A percentile compares a stretch with the other conserved stretches of the same genome.
Evolutionary conservation across 2,888 invertebrate genomes (phyloP).

Genomic region (Cheilosia vulpina): DNA sequence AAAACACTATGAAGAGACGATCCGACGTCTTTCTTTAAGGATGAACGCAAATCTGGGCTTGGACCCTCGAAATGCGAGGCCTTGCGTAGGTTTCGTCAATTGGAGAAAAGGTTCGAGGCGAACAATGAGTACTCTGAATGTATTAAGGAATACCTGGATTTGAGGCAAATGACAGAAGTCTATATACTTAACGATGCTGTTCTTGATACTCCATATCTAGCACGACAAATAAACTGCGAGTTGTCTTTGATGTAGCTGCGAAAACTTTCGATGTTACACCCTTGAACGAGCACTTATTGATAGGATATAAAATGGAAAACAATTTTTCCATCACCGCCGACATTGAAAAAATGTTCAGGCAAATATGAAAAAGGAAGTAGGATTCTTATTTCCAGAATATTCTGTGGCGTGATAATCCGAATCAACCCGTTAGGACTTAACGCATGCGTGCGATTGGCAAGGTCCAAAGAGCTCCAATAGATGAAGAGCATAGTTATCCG

Average conservation of each 20-base stretch:
- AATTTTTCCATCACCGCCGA: constrained; percentile 73
- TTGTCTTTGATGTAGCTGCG: too few relatives aligned
- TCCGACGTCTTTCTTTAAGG: neutral
- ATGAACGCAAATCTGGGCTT: neutral
- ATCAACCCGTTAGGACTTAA: too few relatives aligned
- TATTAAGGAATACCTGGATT: constrained; percentile 5
- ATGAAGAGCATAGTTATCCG: too few relatives aligned
- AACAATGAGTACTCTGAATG: too few relatives aligned
- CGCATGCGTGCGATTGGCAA: too few relatives aligned
- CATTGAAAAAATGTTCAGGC: neutral
- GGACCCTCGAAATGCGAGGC: neutral
- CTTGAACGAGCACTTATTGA: constrained; percentile 2
- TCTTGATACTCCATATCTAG: neutral
- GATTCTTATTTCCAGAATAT: too few relatives aligned
- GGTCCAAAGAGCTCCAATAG: too few relatives aligned
- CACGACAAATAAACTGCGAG: neutral
- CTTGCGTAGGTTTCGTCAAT: too few relatives aligned
- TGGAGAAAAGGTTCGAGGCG: too few relatives aligned
- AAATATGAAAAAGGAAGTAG: too few relatives aligned
- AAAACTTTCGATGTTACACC: neutral
- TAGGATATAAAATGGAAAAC: constrained; percentile 12
- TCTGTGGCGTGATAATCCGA: too few relatives aligned
- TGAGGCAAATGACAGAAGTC: neutral
- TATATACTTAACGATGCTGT: neutral
- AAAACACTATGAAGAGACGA: neutral